Percentiles rank a stretch among this genome's conserved stretches.
Evolutionary conservation across 23 tunicate genomes (phyloP).

Genomic region (Styela plicata): DNA sequence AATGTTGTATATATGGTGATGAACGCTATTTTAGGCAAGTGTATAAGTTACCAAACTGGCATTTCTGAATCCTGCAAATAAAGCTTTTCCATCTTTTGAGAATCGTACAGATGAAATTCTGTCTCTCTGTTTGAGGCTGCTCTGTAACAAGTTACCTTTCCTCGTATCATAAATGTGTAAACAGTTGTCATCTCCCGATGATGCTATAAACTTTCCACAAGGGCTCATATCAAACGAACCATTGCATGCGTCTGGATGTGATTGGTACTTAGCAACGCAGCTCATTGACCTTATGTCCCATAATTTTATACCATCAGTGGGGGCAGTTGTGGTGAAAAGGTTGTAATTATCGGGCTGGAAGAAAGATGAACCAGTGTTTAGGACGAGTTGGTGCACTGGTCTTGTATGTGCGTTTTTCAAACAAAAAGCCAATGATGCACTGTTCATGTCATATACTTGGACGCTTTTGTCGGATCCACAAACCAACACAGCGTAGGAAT

Average conservation of each 20-base stretch:
- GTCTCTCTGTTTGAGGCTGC: slow-evolving; percentile 3
- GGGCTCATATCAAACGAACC: slow-evolving; percentile 45
- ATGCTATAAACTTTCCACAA: slow-evolving; percentile 47
- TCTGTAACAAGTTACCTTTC: background rate
- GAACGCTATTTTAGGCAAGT: too few species aligned
- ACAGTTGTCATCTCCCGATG: slow-evolving; percentile 44
- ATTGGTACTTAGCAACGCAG: slow-evolving; percentile 39
- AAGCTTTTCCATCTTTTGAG: background rate
- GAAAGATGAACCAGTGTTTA: slow-evolving; percentile 33
- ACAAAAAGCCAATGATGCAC: slow-evolving; percentile 3
- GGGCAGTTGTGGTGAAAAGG: slow-evolving; percentile 46
- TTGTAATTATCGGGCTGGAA: slow-evolving; percentile 29
- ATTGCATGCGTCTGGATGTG: slow-evolving; percentile 32
- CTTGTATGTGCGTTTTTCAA: slow-evolving; percentile 50
- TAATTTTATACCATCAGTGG: slow-evolving; percentile 66
- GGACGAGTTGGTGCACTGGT: slow-evolving; percentile 25
- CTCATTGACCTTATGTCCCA: slow-evolving; percentile 67
- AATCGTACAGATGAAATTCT: slow-evolving; percentile 1
- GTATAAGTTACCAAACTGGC: background rate
- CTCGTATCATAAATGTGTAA: slow-evolving; percentile 28
- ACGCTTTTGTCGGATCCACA: slow-evolving; percentile 58
- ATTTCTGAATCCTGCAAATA: background rate
- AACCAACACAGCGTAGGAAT: slow-evolving; percentile 46
- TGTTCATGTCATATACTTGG: slow-evolving; percentile 52
- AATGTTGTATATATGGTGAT: too few species aligned